Evolutionary conservation across 2,888 invertebrate genomes (phyloP).

Genomic region (Protula sp.): DNA sequence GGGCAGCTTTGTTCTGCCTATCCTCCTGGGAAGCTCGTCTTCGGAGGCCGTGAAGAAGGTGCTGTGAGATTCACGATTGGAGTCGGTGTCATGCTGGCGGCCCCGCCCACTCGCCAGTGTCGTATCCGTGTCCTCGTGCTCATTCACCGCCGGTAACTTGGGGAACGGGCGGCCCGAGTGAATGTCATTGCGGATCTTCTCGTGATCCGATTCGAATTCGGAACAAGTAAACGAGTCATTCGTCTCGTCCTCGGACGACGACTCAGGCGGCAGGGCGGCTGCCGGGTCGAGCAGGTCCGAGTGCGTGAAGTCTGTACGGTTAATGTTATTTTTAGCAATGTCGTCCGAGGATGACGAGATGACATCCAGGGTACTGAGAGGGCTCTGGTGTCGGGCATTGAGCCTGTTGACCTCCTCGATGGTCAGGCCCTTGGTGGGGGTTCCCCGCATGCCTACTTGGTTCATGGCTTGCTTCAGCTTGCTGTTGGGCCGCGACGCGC

Average conservation of each 20-base stretch:
- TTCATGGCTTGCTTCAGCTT: slow-evolving; percentile 19
- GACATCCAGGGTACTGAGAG: slow-evolving; percentile 86
- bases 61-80: slow-evolving; percentile 79
- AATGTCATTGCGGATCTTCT: slow-evolving; percentile 29
- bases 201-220: slow-evolving; percentile 91
- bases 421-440: slow-evolving; percentile 66
- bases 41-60: slow-evolving; percentile 91
- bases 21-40: neutral
- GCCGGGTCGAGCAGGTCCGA: slow-evolving; percentile 46
- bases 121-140: slow-evolving; percentile 22
- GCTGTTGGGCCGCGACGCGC: slow-evolving; percentile 8
- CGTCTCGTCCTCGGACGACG: slow-evolving; percentile 74
- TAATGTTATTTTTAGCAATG: slow-evolving; percentile 22
- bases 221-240: slow-evolving; percentile 98
- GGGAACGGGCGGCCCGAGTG: neutral
- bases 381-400: slow-evolving; percentile 80
- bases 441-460: slow-evolving; percentile 15
- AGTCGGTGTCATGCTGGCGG: slow-evolving; percentile 84
- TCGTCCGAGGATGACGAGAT: slow-evolving; percentile 69
- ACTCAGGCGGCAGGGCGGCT: slow-evolving; percentile 46
- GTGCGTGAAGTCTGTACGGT: slow-evolving; percentile 17
- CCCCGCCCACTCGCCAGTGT: slow-evolving; percentile 15
- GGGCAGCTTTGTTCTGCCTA: slow-evolving; percentile 14
- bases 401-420: slow-evolving; percentile 89
- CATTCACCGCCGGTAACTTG: slow-evolving; percentile 27